These are phyloP conservation scores for Chloebia gouldiae DNA, from an alignment of 2,113 vertebrate genomes.

Conservation along the genomic window DNA sequence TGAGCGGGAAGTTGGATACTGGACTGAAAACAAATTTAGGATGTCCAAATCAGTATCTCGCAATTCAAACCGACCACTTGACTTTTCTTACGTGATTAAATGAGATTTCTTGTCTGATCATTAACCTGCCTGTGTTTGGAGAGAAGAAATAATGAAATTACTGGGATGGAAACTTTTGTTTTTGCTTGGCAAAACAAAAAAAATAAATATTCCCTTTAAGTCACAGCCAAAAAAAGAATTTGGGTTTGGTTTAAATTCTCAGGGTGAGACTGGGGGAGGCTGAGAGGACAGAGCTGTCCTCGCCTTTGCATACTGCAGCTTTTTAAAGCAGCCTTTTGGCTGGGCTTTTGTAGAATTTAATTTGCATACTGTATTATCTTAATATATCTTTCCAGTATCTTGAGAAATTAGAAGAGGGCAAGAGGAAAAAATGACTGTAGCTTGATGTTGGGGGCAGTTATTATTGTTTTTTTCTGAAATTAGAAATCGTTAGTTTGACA, in stretches of 20 bases:
- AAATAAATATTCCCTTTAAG: constrained; percentile 12
- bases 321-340: constrained; percentile 54
- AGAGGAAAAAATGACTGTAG: not conserved
- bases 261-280: constrained; percentile 28
- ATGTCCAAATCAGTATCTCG: not conserved
- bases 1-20: constrained; percentile 32
- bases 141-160: not conserved
- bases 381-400: constrained; percentile 30
- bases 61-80: constrained; percentile 10
- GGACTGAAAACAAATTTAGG: constrained; percentile 53
- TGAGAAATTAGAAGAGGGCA: not conserved
- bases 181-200: not conserved
- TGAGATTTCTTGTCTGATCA: not conserved
- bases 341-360: constrained; percentile 61
- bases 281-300: constrained; percentile 50
- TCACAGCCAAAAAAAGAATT: constrained; percentile 21
- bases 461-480: not conserved
- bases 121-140: not conserved
- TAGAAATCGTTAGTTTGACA: not conserved
- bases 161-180: constrained; percentile 3
- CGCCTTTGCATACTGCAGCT: constrained; percentile 58
- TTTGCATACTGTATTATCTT: constrained; percentile 41
- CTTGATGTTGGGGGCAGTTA: not conserved
- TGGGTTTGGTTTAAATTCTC: constrained; percentile 33
- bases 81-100: not conserved